Evolutionary conservation across 2,797 vertebrate genomes (phyloP).

Genomic region (Enteromius mattozi): DNA sequence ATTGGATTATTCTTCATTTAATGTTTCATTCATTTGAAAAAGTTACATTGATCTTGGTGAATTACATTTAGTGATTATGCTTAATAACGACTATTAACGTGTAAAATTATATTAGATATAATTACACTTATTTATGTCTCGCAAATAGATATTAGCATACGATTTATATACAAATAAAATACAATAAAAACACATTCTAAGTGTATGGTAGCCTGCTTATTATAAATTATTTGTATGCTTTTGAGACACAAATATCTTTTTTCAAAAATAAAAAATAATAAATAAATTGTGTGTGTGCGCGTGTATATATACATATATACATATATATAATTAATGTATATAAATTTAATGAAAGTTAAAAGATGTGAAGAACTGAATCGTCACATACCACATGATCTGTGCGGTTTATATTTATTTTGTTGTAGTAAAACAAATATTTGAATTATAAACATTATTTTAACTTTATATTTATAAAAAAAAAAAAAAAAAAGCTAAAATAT

Average conservation of each 20-base stretch:
- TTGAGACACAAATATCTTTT: background rate
- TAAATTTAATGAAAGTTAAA: background rate
- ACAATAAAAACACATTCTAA: background rate
- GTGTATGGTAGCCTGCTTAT: background rate
- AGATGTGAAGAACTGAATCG: background rate
- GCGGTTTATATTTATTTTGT: background rate
- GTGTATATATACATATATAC: too few species aligned
- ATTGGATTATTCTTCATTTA: background rate
- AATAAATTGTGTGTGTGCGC: too few species aligned
- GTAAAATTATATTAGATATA: background rate
- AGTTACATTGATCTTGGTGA: background rate
- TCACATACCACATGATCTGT: background rate
- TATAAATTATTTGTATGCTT: background rate
- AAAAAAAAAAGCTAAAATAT: background rate
- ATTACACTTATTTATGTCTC: background rate
- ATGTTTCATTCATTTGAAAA: slow-evolving; percentile 57
- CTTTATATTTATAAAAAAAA: background rate
- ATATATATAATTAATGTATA: too few species aligned
- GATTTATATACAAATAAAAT: background rate
- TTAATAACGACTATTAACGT: background rate
- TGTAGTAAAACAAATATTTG: background rate
- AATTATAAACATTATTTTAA: background rate
- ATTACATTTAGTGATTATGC: background rate
- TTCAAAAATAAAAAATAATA: too few species aligned
- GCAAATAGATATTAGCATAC: background rate